Percentiles rank a stretch among this genome's conserved stretches.
Conservation (phyloP, 2,113 vertebrate species). For the Poicephalus meyeri region DNA sequence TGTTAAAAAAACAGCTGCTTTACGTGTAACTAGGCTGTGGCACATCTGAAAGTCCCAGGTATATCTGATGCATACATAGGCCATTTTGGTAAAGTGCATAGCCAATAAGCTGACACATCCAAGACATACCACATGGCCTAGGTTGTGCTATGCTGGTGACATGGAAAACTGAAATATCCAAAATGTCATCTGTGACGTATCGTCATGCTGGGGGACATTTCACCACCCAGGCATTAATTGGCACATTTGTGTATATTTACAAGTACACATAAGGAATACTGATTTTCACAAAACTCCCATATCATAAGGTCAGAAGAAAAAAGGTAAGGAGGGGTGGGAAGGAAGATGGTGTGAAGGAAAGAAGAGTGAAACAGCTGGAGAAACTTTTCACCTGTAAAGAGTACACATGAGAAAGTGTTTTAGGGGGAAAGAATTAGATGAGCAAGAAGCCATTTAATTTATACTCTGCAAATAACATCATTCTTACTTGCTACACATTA, state of each 20-base stretch:
- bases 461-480: background rate
- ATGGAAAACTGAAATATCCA: background rate
- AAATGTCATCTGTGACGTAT: background rate
- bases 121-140: background rate
- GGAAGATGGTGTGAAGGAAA: background rate
- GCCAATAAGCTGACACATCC: background rate
- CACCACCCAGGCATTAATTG: background rate
- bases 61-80: background rate
- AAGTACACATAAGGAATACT: background rate
- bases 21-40: background rate
- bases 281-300: background rate
- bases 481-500: background rate
- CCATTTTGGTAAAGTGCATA: background rate
- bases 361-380: background rate
- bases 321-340: background rate
- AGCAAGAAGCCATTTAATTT: background rate
- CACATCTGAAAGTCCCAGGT: background rate
- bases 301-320: background rate
- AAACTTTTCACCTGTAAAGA: background rate
- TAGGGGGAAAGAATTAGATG: background rate
- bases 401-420: background rate
- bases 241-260: background rate
- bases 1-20: background rate
- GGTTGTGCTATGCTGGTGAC: background rate
- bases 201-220: background rate